A percentile compares a stretch with the other conserved stretches of the same genome.
Conservation (phyloP, 1,140 invertebrate species). For the Pteromalus puparum region DNA sequence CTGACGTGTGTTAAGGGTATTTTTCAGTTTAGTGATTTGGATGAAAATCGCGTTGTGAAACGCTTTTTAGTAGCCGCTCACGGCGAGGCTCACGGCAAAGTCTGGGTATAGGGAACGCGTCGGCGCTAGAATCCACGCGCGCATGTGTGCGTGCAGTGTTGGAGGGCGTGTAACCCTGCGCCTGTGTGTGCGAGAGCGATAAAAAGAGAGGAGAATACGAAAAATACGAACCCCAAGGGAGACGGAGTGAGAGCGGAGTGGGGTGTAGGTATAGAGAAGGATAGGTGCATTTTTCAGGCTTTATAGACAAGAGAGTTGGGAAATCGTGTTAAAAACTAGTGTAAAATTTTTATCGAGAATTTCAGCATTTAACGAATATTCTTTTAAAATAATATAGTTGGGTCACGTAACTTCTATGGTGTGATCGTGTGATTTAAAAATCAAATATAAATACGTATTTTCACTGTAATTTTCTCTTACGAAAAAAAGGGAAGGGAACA, state of each 20-base stretch:
- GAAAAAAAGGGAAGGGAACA: neutral
- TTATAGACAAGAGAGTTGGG: constrained; percentile 28
- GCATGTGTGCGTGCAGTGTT: neutral
- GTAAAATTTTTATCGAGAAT: constrained; percentile 1
- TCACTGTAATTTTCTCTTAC: neutral
- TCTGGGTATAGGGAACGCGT: neutral
- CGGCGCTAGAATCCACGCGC: constrained; percentile 3
- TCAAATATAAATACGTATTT: neutral
- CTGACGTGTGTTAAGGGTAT: constrained; percentile 5
- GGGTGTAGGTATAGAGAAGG: neutral
- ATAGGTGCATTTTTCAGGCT: constrained; percentile 44
- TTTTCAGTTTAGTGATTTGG: constrained; percentile 49
- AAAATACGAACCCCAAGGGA: constrained; percentile 21
- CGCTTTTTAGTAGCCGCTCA: constrained; percentile 18
- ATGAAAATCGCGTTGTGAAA: constrained; percentile 44
- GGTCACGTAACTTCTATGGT: too few species aligned
- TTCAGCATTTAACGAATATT: too few species aligned
- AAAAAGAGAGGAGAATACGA: constrained; percentile 32
- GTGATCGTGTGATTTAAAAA: too few species aligned
- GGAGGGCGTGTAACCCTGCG: neutral
- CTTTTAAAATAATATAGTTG: too few species aligned
- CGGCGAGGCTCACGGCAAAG: neutral
- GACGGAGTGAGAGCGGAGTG: neutral
- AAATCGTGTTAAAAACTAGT: constrained; percentile 21
- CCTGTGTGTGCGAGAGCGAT: constrained; percentile 16